A percentile compares a stretch with the other conserved stretches of the same genome.
phyloP scores from a whole-genome alignment of 1,140 invertebrate species.

The Cylas formicarius region DNA sequence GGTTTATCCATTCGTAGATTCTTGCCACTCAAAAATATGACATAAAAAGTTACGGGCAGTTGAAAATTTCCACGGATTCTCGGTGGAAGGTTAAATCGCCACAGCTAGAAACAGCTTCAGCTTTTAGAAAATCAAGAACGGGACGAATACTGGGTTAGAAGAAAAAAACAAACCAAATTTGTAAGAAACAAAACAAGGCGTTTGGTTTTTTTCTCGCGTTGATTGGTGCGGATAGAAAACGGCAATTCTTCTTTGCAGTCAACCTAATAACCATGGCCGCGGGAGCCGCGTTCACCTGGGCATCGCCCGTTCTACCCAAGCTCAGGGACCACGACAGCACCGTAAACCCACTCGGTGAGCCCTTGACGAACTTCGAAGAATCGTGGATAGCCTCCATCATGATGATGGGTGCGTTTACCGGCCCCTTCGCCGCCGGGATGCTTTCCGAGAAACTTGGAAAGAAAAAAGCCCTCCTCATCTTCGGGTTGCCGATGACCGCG shows the following conservation, averaged over 20 bases:
- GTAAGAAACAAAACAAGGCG: too few relatives aligned
- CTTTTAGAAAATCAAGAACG: too few relatives aligned
- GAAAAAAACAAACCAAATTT: too few relatives aligned
- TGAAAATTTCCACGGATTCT: too few relatives aligned
- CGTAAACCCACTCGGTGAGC: constrained; percentile 34
- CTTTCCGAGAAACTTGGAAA: constrained; percentile 40
- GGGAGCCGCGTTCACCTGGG: constrained; percentile 62
- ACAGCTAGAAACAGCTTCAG: too few relatives aligned
- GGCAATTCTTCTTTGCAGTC: constrained; percentile 46
- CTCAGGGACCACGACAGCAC: constrained; percentile 35
- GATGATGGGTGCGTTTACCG: constrained; percentile 62
- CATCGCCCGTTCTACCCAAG: constrained; percentile 58
- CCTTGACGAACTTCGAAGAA: constrained; percentile 45
- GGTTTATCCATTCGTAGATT: too few relatives aligned
- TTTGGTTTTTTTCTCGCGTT: too few relatives aligned
- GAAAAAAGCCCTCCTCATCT: constrained; percentile 41
- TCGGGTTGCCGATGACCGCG: constrained; percentile 39
- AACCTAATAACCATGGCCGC: constrained; percentile 57
- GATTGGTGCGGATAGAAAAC: too few relatives aligned
- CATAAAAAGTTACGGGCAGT: too few relatives aligned
- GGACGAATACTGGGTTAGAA: too few relatives aligned
- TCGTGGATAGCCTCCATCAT: constrained; percentile 79
- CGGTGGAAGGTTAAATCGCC: too few relatives aligned
- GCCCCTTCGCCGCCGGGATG: constrained; percentile 29
- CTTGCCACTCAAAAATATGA: too few relatives aligned